Base-by-base conservation (phyloP, 2,797 vertebrate genomes). In the Phoebastria nigripes region DNA sequence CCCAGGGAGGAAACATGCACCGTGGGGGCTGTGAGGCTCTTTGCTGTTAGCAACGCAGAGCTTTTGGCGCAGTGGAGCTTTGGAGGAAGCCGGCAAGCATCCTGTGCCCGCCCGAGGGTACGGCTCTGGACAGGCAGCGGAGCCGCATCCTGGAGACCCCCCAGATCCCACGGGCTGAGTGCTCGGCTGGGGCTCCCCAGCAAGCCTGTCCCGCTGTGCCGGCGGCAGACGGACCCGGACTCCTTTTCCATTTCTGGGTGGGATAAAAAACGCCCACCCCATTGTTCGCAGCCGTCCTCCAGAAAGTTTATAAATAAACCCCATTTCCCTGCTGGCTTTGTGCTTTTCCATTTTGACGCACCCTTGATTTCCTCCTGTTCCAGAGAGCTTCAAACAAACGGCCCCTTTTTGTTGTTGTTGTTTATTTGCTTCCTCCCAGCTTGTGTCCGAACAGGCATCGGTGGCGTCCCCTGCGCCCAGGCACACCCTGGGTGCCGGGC, bases 271-370 rank as follows among this genome's bases (percentile, higher is more conserved):
- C 59, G 1, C 85, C 65, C 87, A 65, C 56, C 29, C 85, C 52
- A 94, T 95, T 96, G 95, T 95, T 94, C 12, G 2, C 28, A 4
- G 52, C 76, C 17, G 4, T 88, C 61, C 80, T 90, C 85, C 41
- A 59, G 4, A 44, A 44, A 62, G 85, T 77, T 95, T 97, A 94
- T 94, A 97, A 97, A 97, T 95, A 95, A 95, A 86, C 65, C 61
- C 59, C 3, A 0, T 88, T 96, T 97, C 96, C 94, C 96, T 77
- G 79, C 87, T 71, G 93, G 65, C 91, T 97, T 95, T 94, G 95
- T 97, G 87, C 91, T 91, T 58, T 86, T 44, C 89, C 94, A 93
- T 94, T 77, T 94, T 78, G 95, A 85, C 85, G 42, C 93, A 28
- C 87, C 80, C 91, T 90, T 14, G 56, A 74, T 88, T 96, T 97